A percentile compares a stretch with the other conserved stretches of the same genome.
These are phyloP conservation scores for Cylas formicarius DNA, from an alignment of 1,140 invertebrate genomes.

Conservation along the genomic window DNA sequence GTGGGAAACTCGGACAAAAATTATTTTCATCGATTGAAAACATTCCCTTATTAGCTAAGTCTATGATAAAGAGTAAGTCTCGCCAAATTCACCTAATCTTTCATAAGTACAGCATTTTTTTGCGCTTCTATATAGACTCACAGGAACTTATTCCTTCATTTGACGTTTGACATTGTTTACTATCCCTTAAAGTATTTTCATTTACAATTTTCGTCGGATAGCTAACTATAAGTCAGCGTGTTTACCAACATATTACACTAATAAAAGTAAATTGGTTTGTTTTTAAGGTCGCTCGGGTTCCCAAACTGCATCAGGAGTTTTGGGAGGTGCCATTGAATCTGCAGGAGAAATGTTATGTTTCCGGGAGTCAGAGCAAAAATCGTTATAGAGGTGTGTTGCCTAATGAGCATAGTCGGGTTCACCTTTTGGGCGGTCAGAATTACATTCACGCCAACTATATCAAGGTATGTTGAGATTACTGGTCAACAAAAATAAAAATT, in stretches of 20 bases:
- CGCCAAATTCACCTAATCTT: too few species aligned
- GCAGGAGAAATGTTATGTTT: conserved; percentile 78
- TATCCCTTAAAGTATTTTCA: too few species aligned
- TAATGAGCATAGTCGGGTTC: conserved; percentile 73
- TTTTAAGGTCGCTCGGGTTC: conserved; percentile 63
- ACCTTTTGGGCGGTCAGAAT: conserved; percentile 51
- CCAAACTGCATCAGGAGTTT: conserved; percentile 80
- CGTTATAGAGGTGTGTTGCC: conserved; percentile 84
- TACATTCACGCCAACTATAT: conserved; percentile 89
- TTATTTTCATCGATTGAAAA: too few species aligned
- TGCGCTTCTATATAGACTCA: too few species aligned
- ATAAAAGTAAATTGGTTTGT: conserved; percentile 27
- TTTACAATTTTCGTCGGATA: conserved; percentile 5
- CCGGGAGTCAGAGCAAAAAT: conserved; percentile 84
- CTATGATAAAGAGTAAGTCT: too few species aligned
- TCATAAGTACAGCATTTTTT: too few species aligned
- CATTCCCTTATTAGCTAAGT: too few species aligned
- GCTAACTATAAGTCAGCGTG: not conserved
- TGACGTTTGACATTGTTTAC: too few species aligned
- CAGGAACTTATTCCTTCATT: too few species aligned
- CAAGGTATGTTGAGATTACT: conserved; percentile 49
- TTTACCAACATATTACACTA: too few species aligned
- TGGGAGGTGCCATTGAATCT: conserved; percentile 89
- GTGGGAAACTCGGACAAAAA: too few species aligned
- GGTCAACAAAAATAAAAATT: not conserved